Evolutionary conservation across 2,797 vertebrate species (phyloP).

Genomic region (Argya squamiceps): DNA sequence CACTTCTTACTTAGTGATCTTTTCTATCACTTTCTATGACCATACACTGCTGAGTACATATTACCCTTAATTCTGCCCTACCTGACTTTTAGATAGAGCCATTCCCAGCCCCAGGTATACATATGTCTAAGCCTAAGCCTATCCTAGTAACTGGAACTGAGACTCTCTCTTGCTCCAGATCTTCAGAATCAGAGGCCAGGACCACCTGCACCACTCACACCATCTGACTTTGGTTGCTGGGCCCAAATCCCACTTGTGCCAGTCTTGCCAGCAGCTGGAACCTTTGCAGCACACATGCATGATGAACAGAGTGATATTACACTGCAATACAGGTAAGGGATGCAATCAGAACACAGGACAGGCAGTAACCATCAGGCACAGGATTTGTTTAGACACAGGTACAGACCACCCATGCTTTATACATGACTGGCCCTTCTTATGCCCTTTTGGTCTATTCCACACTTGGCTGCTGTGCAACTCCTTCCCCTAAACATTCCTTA

Average conservation of each 20-base stretch:
- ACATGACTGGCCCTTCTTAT: rapidly evolving
- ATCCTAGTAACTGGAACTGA: background rate
- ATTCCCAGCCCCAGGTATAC: rapidly evolving
- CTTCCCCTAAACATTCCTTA: background rate
- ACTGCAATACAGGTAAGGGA: background rate
- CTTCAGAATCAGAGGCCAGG: background rate
- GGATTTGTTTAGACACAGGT: background rate
- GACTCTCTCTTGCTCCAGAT: background rate
- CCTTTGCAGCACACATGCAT: background rate
- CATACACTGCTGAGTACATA: background rate
- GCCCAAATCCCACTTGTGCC: rapidly evolving
- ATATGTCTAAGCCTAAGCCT: rapidly evolving
- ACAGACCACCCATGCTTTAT: background rate
- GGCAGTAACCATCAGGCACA: rapidly evolving
- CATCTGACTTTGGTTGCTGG: background rate
- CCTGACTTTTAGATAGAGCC: background rate
- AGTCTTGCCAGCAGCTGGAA: background rate
- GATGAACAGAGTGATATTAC: background rate
- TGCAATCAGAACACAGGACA: background rate
- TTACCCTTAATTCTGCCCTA: background rate
- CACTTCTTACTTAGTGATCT: background rate
- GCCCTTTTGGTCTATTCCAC: background rate
- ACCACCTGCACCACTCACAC: background rate
- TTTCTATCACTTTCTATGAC: background rate
- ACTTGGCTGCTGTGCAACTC: background rate